Evolutionary conservation across 2,113 vertebrate genomes (phyloP), one percentile per base, ranked within the genome.

Genomic region (Colaptes auratus): DNA sequence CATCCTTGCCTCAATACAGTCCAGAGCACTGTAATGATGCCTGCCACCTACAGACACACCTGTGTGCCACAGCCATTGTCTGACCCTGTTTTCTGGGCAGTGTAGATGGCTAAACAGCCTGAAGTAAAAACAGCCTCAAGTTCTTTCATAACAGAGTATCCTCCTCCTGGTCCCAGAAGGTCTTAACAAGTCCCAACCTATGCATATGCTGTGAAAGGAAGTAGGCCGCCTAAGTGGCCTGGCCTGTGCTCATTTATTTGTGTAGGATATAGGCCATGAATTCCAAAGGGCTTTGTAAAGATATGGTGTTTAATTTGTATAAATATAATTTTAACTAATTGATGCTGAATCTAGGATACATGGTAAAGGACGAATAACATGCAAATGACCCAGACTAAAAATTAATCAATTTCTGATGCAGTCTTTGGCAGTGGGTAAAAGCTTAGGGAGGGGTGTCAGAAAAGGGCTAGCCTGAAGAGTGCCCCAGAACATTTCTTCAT

Each of bases 251-350:
- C 20, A 18, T 76, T 93, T 94, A 15, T 61, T 66, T 12, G 3
- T 8, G 12, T 60, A 23, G 14, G 10, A 44, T 64, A 55, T 46
- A 42, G 4, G 4, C 5, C 10, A 3, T 52, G 35, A 73, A 60
- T 81, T 81, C 75, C 69, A 36, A 31, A 73, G n/a, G 33, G 16
- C 12, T 86, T 52, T 3, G 0, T 86, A 71, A 88, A 60, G 30
- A 23, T 16, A 20, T 0, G 1, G 15, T 18, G 14, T 70, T 66
- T 48, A 24, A 31, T 2, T 2, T 63, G 35, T n/a, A 3, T 64
- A 21, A 85, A 44, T 79, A 73, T 30, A 13, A 12, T 59, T 36
- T 86, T 67, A 78, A 61, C 7, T 44, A 61, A 53, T 13, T 33
- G 33, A 35, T 61, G 23, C 19, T 75, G 63, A 75, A 67, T 20